A percentile compares a stretch with the other conserved stretches of the same genome.
These are phyloP conservation scores for Battus philenor DNA, from an alignment of 1,140 invertebrate species.

Conservation along the genomic window DNA sequence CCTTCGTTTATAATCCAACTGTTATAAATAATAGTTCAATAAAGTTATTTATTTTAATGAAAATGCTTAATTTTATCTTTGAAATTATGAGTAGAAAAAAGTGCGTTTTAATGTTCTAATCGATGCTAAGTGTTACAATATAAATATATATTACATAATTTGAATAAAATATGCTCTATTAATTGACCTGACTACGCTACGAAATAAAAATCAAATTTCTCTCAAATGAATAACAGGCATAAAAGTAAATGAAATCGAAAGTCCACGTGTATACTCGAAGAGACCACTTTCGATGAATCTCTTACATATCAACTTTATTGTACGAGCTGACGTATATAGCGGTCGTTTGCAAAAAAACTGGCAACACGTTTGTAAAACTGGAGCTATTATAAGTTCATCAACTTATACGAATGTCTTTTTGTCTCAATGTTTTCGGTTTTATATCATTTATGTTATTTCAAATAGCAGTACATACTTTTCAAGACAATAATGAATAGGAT, in stretches of 20 bases:
- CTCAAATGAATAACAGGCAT: constrained; percentile 19
- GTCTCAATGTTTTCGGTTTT: constrained; percentile 13
- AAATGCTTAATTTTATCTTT: neutral
- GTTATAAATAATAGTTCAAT: no score
- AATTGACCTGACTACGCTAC: neutral
- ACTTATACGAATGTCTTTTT: constrained; percentile 2
- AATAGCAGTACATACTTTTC: neutral
- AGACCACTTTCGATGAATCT: constrained; percentile 40
- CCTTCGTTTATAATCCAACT: no score
- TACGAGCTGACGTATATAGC: constrained; percentile 22
- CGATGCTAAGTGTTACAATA: neutral
- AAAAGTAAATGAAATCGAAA: constrained; percentile 35
- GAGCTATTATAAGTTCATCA: constrained; percentile 27
- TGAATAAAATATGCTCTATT: neutral
- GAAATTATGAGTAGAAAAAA: neutral
- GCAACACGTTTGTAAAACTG: constrained; percentile 31
- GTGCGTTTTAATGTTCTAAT: neutral
- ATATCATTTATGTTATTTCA: no score
- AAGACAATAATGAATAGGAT: no score
- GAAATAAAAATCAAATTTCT: constrained; percentile 3
- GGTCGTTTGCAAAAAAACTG: constrained; percentile 10
- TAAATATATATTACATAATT: neutral
- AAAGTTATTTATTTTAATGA: neutral
- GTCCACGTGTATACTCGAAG: constrained; percentile 22
- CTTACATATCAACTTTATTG: constrained; percentile 18